phyloP scores from a whole-genome alignment of 2,113 vertebrate species.

The Myotis davidii region DNA sequence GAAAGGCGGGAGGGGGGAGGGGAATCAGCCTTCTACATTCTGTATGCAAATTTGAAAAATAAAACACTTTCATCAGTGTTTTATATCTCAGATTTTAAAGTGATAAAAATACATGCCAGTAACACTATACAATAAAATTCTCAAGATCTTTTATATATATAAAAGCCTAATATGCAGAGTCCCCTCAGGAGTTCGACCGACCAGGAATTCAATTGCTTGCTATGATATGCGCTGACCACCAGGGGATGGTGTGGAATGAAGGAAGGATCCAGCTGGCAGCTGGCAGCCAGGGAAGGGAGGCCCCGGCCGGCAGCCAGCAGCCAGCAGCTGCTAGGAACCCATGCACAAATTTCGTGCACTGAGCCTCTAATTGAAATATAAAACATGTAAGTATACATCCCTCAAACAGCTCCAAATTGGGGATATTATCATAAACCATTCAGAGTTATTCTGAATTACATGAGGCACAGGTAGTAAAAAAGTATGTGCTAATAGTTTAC shows the following conservation, averaged over 20 bases:
- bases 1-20: no score
- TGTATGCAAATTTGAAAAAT: not conserved
- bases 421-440: not conserved
- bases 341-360: no score
- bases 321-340: no score
- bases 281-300: no score
- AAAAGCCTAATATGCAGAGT: no score
- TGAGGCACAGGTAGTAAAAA: not conserved
- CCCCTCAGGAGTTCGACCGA: no score
- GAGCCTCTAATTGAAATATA: not conserved
- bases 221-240: no score
- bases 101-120: constrained; percentile 9
- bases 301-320: no score
- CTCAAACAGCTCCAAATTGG: not conserved
- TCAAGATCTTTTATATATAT: not conserved
- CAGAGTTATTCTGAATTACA: not conserved
- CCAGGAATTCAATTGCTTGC: no score
- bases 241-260: no score
- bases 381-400: not conserved
- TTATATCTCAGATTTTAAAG: not conserved
- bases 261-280: no score
- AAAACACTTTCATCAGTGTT: not conserved
- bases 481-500: not conserved
- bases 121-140: not conserved
- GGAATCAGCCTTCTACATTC: not conserved